Evolutionary conservation across 53 echinoderm and acorn worm species (phyloP), one percentile per base, ranked within the genome.

Genomic region (Antedon mediterranea): DNA sequence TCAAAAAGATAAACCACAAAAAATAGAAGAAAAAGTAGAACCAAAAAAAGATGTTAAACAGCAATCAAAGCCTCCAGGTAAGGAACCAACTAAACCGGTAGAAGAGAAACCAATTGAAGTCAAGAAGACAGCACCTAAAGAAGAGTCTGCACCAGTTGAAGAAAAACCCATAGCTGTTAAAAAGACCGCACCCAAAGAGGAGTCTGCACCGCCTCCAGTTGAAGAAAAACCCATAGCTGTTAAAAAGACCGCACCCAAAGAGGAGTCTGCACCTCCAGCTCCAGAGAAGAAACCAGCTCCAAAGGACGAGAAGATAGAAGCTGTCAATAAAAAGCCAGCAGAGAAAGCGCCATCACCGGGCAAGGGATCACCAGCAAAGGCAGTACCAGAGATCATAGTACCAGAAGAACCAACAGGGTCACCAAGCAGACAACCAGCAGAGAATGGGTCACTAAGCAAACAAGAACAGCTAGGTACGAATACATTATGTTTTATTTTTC

Each of bases 1-100:
- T 57, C 2, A 57, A 57, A 57, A 57, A 57, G 57, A 5, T 15
- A 11, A 37, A 37, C 37, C 37, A 37, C 9, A 57, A 18, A 57
- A 15, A 57, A 23, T 57, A 57, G 57, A 57, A 57, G 57, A 57
- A 57, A 8, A 8, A 57, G 23, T 34, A 33, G 28, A 32, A 76
- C 23, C 76, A 4, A 76, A 76, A 29, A 76, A 76, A 28, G 76
- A 32, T 26, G 76, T 32, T 20, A 32, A 20, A 76, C 34, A 30
- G 32, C 31, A 32, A 28, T 33, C 30, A 13, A 76, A 81, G 20
- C 81, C 77, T 74, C 74, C 71, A 0, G 28, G 28, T 20, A 43
- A 44, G 76, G 74, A 79, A 77, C 85, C 85, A 31, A 43, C 34
- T 0, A 78, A 85, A 34, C 37, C 14, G 0, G 80, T n/a, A n/a